Percentiles rank a stretch among this genome's conserved stretches.
Evolutionary conservation across 2,797 vertebrate species (phyloP).

Genomic region (Sebastiscus tertius): DNA sequence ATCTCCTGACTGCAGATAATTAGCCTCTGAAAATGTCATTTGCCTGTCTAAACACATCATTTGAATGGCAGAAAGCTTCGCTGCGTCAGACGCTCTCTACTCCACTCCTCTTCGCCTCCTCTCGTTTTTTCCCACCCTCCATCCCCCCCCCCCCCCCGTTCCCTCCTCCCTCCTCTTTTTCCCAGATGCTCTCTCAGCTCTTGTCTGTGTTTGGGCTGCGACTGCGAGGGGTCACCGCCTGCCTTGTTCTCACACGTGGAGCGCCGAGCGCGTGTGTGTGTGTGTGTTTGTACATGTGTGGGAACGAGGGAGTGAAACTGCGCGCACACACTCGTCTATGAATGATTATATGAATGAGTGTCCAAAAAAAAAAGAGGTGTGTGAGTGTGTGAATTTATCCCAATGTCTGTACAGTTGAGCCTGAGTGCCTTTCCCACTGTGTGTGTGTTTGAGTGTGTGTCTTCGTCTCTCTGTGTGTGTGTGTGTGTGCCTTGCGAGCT

Average conservation of each 20-base stretch:
- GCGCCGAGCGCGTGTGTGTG: conserved; percentile 32
- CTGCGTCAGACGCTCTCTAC: conserved; percentile 45
- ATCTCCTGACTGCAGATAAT: conserved; percentile 52
- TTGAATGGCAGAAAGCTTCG: conserved; percentile 45
- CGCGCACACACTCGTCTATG: conserved; percentile 28
- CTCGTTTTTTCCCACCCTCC: conserved; percentile 54
- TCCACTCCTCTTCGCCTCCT: conserved; percentile 43
- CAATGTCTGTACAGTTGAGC: conserved; percentile 62
- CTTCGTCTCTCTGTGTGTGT: not conserved
- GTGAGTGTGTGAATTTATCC: conserved; percentile 70
- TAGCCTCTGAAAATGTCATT: conserved; percentile 45
- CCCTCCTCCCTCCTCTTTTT: conserved; percentile 31
- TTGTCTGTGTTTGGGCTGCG: conserved; percentile 80
- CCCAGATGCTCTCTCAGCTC: conserved; percentile 73
- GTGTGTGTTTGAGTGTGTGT: conserved; percentile 45
- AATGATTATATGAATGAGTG: conserved; percentile 65
- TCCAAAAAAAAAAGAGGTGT: conserved; percentile 41
- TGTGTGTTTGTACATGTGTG: conserved; percentile 26
- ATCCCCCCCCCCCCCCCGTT: not conserved
- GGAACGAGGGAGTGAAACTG: conserved; percentile 16
- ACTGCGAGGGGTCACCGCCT: conserved; percentile 79
- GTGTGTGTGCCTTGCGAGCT: conserved; percentile 66
- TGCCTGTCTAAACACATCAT: conserved; percentile 46
- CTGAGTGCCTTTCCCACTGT: conserved; percentile 66
- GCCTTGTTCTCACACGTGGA: conserved; percentile 79